These are phyloP conservation scores for Mesorhabditis spiculigera DNA, from an alignment of 2,888 invertebrate species.

Conservation along the genomic window DNA sequence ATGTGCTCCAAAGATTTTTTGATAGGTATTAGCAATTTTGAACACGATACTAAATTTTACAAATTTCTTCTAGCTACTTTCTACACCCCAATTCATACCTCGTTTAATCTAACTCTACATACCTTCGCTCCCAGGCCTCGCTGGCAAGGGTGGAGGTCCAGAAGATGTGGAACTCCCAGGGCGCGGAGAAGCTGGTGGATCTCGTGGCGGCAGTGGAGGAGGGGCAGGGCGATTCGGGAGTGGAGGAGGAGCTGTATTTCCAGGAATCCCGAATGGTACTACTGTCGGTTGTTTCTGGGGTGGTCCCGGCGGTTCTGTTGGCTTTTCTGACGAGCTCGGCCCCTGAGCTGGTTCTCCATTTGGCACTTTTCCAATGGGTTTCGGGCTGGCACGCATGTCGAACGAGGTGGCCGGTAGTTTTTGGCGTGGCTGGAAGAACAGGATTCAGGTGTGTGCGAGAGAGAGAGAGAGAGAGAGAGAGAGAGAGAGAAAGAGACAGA, in stretches of 20 bases:
- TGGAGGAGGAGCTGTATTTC: neutral
- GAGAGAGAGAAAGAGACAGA: no score
- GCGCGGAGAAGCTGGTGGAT: constrained; percentile 8
- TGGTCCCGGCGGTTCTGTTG: neutral
- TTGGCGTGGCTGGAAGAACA: neutral
- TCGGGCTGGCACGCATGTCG: constrained; percentile 32
- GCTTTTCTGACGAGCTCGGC: neutral
- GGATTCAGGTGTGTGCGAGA: no score
- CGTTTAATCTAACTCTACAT: neutral
- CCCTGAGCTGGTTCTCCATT: neutral
- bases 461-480: no score
- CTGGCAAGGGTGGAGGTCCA: constrained; percentile 12
- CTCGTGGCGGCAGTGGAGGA: constrained; percentile 11
- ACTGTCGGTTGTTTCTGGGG: neutral
- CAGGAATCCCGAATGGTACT: neutral
- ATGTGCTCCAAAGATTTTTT: no score
- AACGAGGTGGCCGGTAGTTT: constrained; percentile 36
- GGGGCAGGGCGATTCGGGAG: constrained; percentile 5
- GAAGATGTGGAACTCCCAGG: constrained; percentile 6
- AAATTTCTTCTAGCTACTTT: no score
- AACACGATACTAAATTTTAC: neutral
- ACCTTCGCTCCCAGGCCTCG: constrained; percentile 22
- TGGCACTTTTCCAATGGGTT: constrained; percentile 23
- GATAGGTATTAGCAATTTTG: no score
- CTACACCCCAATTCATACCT: neutral